Base-by-base conservation (phyloP, 2,888 invertebrate species). In the Oligia latruncula region DNA sequence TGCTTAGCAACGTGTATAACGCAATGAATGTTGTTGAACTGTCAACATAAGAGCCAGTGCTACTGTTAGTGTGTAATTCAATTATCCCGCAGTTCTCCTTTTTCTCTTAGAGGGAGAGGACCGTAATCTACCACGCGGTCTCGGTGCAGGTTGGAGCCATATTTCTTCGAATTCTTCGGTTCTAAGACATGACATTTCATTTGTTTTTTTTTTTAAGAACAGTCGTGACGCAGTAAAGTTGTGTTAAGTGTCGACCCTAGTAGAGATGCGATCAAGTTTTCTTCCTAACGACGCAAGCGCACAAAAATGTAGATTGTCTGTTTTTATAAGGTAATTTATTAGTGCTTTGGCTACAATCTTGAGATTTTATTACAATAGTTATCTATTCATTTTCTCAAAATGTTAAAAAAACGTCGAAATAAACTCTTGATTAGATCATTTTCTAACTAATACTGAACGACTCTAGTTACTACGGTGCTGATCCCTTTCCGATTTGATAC, bases 251-350 rank as follows among this genome's bases (percentile, higher is more conserved):
- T n/a, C 66, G 60, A 43, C 80, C 43, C 55, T 73, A 46, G 40
- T 15, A n/a, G 8, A 71, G 35, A 64, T 80, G 58, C 20, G 72
- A 81, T 83, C 68, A 64, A 29, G 70, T 71, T 77, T 68, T 58
- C n/a, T 79, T 73, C 20, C 8, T 40, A 52, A 68, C 52, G 65
- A n/a, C 77, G 58, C 55, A 52, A 58, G 49, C 77, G 49, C 71
- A 64, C 78, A 74, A 78, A 70, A 43, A 85, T 84, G 65, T 85
- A 82, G 71, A 78, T 74, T 68, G 49, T 40, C 20, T 40, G 29
- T 55, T 72, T 84, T 85, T 65, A 77, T 60, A 15, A 64, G 72
- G 58, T n/a, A 40, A 71, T 79, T 79, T 74, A 80, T 64, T 71
- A 5, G 15, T 23, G 6, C 49, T 72, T 65, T 52, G 29, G 13